These are phyloP conservation scores for Ptychobarbus kaznakovi DNA, from an alignment of 2,797 vertebrate species.

Conservation along the genomic window DNA sequence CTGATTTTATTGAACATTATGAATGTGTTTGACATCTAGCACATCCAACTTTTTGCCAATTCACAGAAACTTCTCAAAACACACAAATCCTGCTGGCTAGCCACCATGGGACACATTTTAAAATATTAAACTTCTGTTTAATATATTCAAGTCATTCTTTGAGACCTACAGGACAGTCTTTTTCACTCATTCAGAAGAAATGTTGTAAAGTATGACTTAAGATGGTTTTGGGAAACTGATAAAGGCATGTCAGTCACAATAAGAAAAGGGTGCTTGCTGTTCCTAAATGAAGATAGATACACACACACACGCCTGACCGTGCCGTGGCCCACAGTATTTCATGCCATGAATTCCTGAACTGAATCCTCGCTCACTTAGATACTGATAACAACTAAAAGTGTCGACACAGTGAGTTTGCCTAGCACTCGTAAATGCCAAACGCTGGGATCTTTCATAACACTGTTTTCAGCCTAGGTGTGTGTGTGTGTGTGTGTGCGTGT, in stretches of 20 bases:
- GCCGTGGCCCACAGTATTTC: conserved; percentile 29
- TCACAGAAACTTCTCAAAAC: neutral
- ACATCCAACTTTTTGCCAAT: neutral
- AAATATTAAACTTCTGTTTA: conserved; percentile 48
- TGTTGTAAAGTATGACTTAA: conserved; percentile 24
- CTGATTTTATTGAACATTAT: neutral
- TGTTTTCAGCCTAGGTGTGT: neutral
- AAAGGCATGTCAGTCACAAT: conserved; percentile 12
- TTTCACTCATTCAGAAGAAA: conserved; percentile 24
- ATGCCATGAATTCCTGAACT: conserved; percentile 57
- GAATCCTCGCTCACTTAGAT: conserved; percentile 59
- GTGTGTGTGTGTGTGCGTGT: neutral
- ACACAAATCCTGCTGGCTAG: conserved; percentile 19
- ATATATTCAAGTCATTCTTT: conserved; percentile 46
- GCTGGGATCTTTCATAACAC: conserved; percentile 19
- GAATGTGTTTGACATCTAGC: neutral
- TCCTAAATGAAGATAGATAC: neutral
- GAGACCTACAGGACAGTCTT: conserved; percentile 30
- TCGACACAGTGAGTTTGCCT: conserved; percentile 49
- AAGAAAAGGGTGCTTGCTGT: neutral
- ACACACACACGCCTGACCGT: conserved; percentile 9
- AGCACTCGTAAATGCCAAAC: conserved; percentile 40
- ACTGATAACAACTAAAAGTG: conserved; percentile 59
- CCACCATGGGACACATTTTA: conserved; percentile 43
- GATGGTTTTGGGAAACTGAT: neutral